These are phyloP conservation scores for Dryadula phaetusa DNA, from an alignment of 2,888 invertebrate species.

Conservation along the genomic window DNA sequence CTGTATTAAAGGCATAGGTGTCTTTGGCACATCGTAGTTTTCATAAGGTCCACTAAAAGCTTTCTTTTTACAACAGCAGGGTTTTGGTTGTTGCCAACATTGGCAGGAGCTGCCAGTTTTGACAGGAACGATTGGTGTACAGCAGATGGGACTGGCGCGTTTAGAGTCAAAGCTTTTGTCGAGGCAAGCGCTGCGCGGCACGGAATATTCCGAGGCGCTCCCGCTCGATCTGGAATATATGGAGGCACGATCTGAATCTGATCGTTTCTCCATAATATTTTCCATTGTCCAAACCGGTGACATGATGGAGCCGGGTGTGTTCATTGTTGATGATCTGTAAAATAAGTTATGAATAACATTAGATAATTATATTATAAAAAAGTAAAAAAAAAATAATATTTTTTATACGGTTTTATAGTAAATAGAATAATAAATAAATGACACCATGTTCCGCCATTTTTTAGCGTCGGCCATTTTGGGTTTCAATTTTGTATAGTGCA, in stretches of 20 bases:
- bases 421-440: no score
- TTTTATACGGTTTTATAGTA: no score
- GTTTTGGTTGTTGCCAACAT: conserved; percentile 72
- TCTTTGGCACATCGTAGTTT: conserved; percentile 92
- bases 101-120: conserved; percentile 72
- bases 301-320: conserved; percentile 77
- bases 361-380: no score
- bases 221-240: conserved; percentile 87
- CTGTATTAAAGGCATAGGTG: conserved; percentile 83
- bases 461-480: no score
- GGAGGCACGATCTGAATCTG: conserved; percentile 85
- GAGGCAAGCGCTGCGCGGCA: conserved; percentile 76
- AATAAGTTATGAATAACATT: not conserved
- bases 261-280: conserved; percentile 75
- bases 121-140: conserved; percentile 85
- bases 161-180: conserved; percentile 82
- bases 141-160: conserved; percentile 72
- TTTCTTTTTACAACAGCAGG: conserved; percentile 73
- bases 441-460: no score
- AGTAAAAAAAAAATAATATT: no score
- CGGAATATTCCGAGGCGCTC: conserved; percentile 87
- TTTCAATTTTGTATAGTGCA: no score
- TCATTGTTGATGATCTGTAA: conserved; percentile 85
- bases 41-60: conserved; percentile 86
- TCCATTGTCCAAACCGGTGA: conserved; percentile 86